Conservation (phyloP, 1,140 invertebrate genomes). For the Eciton burchellii region DNA sequence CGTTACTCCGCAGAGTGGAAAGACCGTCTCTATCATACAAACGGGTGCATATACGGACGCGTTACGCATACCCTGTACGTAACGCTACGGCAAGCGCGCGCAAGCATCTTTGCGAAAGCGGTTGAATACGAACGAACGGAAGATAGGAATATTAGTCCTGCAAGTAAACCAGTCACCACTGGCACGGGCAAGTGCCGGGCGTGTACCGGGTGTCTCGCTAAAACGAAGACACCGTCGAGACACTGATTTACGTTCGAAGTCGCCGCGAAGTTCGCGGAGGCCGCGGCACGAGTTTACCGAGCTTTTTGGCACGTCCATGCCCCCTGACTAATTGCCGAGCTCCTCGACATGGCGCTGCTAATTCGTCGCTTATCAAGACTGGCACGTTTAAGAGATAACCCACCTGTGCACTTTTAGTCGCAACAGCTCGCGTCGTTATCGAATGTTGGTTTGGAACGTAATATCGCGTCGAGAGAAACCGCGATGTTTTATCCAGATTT, state of each 20-base stretch:
- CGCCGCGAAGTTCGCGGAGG: slow-evolving; percentile 72
- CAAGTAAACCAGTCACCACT: slow-evolving; percentile 67
- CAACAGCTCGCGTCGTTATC: slow-evolving; percentile 42
- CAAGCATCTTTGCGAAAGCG: slow-evolving; percentile 51
- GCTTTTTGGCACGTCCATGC: slow-evolving; percentile 77
- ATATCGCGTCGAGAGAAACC: slow-evolving; percentile 30
- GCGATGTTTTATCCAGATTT: slow-evolving; percentile 37
- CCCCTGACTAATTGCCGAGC: slow-evolving; percentile 71
- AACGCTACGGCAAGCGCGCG: slow-evolving; percentile 27
- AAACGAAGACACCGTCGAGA: slow-evolving; percentile 66
- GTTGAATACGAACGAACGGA: slow-evolving; percentile 63
- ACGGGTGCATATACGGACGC: too few relatives aligned
- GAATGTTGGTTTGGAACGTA: slow-evolving; percentile 24
- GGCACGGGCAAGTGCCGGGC: slow-evolving; percentile 53
- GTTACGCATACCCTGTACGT: background rate
- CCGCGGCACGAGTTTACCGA: slow-evolving; percentile 71
- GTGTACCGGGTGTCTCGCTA: slow-evolving; percentile 74
- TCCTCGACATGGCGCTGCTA: slow-evolving; percentile 59
- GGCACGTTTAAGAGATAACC: slow-evolving; percentile 66
- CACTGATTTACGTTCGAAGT: slow-evolving; percentile 79
- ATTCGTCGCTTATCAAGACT: slow-evolving; percentile 72
- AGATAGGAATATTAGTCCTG: slow-evolving; percentile 79
- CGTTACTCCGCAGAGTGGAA: slow-evolving; percentile 3
- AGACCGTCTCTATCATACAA: slow-evolving; percentile 17
- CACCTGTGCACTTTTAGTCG: slow-evolving; percentile 33